These are phyloP conservation scores for Tribolium freemani DNA, from an alignment of 2,888 invertebrate species.

Conservation along the genomic window DNA sequence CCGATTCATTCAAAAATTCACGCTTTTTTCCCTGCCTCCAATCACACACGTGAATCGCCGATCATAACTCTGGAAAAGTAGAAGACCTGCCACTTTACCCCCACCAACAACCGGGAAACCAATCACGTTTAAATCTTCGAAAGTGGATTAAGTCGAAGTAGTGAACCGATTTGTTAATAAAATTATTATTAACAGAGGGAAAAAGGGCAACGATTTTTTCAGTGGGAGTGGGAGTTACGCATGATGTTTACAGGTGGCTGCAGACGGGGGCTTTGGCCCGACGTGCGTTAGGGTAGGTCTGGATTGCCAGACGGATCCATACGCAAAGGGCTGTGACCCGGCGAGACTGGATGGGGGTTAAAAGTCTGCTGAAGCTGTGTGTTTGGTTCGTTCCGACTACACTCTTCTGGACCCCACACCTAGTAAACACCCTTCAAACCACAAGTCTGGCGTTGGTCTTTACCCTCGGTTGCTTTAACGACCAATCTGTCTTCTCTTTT, in stretches of 20 bases:
- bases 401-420: constrained; percentile 31
- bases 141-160: not conserved
- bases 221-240: constrained; percentile 25
- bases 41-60: not conserved
- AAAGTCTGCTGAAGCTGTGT: constrained; percentile 28
- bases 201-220: constrained; percentile 8
- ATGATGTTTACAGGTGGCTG: constrained; percentile 43
- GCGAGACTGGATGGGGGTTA: constrained; percentile 56
- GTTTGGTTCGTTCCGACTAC: constrained; percentile 25
- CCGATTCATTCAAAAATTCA: constrained; percentile 30
- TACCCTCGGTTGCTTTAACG: constrained; percentile 11
- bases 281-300: constrained; percentile 55
- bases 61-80: not conserved
- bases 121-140: not conserved
- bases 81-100: not conserved
- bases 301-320: constrained; percentile 53
- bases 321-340: constrained; percentile 54
- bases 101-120: not conserved
- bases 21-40: constrained; percentile 8
- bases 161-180: not conserved
- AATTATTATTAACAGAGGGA: not conserved
- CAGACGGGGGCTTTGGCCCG: constrained; percentile 30
- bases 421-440: constrained; percentile 15
- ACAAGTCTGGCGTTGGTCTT: constrained; percentile 13
- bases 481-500: constrained; percentile 7